Conservation (phyloP, 2,113 vertebrate species). For the Brachypodius melanocephalos region DNA sequence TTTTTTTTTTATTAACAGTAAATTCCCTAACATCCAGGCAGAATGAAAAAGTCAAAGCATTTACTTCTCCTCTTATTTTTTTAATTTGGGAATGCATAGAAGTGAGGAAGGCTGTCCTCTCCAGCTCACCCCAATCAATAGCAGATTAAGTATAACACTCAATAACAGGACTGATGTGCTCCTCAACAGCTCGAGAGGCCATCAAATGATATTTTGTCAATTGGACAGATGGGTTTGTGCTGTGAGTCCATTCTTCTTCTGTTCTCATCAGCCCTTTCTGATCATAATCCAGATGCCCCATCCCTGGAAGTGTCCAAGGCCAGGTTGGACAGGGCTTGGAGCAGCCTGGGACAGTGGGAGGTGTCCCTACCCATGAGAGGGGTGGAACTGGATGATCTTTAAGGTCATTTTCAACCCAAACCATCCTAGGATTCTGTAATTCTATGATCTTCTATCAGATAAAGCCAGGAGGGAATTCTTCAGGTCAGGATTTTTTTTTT, state of each 20-base stretch:
- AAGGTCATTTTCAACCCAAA: background rate
- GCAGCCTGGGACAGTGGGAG: accelerated
- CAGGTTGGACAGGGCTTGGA: background rate
- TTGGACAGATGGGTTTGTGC: background rate
- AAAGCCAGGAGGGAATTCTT: background rate
- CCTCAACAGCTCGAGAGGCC: background rate
- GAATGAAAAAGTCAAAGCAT: background rate
- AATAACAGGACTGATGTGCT: background rate
- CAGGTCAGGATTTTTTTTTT: background rate
- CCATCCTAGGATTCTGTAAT: background rate
- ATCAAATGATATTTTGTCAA: background rate
- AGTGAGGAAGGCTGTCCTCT: background rate
- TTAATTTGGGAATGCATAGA: background rate
- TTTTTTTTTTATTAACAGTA: background rate
- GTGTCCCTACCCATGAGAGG: background rate
- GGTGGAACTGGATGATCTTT: background rate
- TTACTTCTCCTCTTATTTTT: background rate
- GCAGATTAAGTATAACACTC: slow-evolving; percentile 53
- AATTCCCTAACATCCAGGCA: background rate
- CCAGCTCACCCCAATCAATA: slow-evolving; percentile 11
- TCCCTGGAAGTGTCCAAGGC: background rate
- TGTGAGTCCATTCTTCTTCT: background rate
- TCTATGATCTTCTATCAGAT: background rate
- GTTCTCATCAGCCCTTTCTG: background rate
- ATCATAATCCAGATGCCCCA: background rate